These are phyloP conservation scores for Macropus fuliginosus DNA, from an alignment of 2,797 vertebrate species.

Conservation along the genomic window DNA sequence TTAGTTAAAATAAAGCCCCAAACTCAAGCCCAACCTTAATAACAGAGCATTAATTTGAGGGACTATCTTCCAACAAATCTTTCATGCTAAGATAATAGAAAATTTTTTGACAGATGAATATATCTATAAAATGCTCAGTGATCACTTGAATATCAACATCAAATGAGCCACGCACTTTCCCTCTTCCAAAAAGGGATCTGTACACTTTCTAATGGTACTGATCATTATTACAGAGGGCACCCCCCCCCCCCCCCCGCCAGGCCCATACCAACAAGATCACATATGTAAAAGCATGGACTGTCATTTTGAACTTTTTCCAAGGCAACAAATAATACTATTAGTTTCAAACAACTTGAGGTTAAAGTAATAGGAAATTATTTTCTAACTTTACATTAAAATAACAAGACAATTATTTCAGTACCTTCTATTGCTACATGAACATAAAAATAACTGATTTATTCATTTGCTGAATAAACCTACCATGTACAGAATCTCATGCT, in stretches of 20 bases:
- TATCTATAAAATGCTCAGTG: background rate
- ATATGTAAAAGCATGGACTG: background rate
- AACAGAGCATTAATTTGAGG: background rate
- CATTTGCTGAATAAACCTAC: background rate
- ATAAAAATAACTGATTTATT: background rate
- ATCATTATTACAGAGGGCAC: background rate
- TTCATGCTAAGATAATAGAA: background rate
- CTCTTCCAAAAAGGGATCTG: background rate
- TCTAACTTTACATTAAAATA: background rate
- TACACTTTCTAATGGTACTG: background rate
- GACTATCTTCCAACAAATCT: background rate
- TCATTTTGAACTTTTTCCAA: background rate
- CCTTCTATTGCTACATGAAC: background rate
- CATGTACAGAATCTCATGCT: background rate
- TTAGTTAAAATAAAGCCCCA: background rate
- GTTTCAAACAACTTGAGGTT: background rate
- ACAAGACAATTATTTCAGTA: background rate
- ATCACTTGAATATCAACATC: background rate
- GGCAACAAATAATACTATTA: background rate
- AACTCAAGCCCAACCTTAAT: background rate
- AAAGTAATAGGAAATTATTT: background rate
- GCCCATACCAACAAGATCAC: background rate
- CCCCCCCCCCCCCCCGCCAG: background rate
- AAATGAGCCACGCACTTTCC: no score
- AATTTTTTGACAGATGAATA: background rate